These are phyloP conservation scores for Callithrix jacchus DNA, from an alignment of 2,113 vertebrate genomes.

Conservation along the genomic window DNA sequence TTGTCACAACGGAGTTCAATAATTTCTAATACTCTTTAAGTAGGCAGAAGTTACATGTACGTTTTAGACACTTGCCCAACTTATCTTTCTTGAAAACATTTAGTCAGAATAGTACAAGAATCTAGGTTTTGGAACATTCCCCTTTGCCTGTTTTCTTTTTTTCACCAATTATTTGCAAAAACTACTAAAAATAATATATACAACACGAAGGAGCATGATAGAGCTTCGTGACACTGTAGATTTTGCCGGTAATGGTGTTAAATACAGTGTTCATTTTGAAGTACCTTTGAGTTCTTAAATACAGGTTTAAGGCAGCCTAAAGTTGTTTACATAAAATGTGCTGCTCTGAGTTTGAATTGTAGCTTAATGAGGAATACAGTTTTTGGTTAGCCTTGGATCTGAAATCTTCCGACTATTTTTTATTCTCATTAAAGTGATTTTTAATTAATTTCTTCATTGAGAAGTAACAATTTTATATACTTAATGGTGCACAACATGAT, in stretches of 20 bases:
- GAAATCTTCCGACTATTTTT: neutral
- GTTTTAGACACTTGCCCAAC: neutral
- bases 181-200: neutral
- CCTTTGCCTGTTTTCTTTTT: neutral
- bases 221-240: neutral
- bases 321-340: neutral
- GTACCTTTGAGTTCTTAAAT: neutral
- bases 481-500: neutral
- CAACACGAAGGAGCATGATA: neutral
- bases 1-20: neutral
- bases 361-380: neutral
- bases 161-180: neutral
- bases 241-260: neutral
- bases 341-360: neutral
- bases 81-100: neutral
- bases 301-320: neutral
- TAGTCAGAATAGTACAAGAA: neutral
- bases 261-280: neutral
- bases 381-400: neutral
- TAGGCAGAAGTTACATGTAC: neutral
- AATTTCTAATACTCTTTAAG: neutral
- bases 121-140: neutral
- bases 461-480: neutral
- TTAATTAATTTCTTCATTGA: neutral
- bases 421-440: neutral